Evolutionary conservation across 1,140 invertebrate species (phyloP).

Genomic region (Campoletis sonorensis): DNA sequence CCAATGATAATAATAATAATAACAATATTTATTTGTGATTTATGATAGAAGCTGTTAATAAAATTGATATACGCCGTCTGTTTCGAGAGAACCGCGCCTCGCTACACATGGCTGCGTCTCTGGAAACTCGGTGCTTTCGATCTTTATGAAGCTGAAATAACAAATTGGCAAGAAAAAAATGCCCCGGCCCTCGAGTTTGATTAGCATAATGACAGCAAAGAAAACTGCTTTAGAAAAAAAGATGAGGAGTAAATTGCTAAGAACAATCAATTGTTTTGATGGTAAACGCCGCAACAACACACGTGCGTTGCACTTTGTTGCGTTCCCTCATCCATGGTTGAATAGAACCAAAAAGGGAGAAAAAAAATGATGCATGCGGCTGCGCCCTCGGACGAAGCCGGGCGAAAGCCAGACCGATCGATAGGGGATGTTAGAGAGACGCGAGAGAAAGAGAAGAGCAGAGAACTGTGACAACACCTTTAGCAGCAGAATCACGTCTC

Average conservation of each 20-base stretch:
- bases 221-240: too few species aligned
- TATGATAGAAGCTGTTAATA: background rate
- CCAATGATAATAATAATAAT: too few species aligned
- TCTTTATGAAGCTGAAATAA: background rate
- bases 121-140: constrained; percentile 8
- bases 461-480: constrained; percentile 10
- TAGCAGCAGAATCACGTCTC: background rate
- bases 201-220: too few species aligned
- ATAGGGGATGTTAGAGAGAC: constrained; percentile 36
- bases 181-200: too few species aligned
- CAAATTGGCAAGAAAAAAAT: too few species aligned
- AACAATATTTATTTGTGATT: background rate
- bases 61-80: background rate
- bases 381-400: constrained; percentile 31
- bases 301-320: constrained; percentile 41
- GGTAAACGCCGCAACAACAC: background rate
- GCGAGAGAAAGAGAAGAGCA: background rate
- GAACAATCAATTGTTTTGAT: background rate
- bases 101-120: background rate
- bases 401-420: constrained; percentile 40
- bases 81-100: constrained; percentile 4
- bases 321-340: background rate
- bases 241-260: too few species aligned
- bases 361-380: constrained; percentile 23
- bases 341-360: background rate